A percentile compares a stretch with the other conserved stretches of the same genome.
phyloP scores from a whole-genome alignment of 2,888 invertebrate genomes.

The Archips xylosteana region DNA sequence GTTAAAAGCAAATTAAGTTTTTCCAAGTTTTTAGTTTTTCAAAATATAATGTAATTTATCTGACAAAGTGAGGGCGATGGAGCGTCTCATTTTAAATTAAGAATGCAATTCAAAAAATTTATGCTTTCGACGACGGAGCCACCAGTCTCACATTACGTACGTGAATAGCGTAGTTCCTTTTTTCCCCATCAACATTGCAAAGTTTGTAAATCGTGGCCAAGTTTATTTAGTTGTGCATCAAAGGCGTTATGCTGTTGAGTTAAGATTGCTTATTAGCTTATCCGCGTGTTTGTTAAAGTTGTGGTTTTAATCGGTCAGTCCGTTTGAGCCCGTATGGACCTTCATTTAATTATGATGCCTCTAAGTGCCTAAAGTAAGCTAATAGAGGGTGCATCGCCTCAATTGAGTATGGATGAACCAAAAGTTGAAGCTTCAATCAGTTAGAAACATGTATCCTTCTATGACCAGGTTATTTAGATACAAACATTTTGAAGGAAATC shows the following conservation, averaged over 20 bases:
- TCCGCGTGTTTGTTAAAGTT: not conserved
- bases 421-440: not conserved
- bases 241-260: not conserved
- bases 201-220: not conserved
- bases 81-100: constrained; percentile 13
- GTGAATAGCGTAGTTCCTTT: not conserved
- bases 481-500: too few species aligned
- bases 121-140: not conserved
- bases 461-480: too few species aligned
- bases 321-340: constrained; percentile 48
- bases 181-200: not conserved
- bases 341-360: constrained; percentile 49
- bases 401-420: constrained; percentile 5
- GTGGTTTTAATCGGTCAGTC: constrained; percentile 44
- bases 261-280: not conserved
- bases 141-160: not conserved
- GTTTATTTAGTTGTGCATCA: not conserved
- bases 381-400: constrained; percentile 32
- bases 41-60: not conserved
- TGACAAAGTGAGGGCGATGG: not conserved
- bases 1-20: not conserved
- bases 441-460: too few species aligned
- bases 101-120: not conserved
- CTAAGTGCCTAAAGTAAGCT: constrained; percentile 46
- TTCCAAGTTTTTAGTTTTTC: not conserved